Conservation (phyloP, 2,113 vertebrate species). For the Carassius auratus region DNA sequence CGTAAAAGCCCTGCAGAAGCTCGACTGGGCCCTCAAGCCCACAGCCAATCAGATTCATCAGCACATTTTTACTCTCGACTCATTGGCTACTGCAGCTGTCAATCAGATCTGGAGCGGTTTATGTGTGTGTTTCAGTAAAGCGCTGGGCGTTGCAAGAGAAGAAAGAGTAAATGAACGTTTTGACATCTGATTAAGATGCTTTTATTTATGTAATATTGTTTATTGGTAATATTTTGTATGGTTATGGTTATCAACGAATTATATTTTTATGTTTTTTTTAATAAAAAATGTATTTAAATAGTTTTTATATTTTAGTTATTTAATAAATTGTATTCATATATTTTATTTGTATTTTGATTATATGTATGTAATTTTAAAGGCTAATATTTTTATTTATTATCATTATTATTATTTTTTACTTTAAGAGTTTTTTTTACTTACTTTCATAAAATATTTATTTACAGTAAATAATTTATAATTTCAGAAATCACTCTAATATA, state of each 20-base stretch:
- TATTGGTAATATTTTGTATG: not conserved
- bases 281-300: not conserved
- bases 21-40: constrained; percentile 49
- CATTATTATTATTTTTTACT: no score
- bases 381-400: no score
- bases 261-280: not conserved
- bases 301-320: not conserved
- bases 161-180: not conserved
- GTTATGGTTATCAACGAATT: not conserved
- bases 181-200: not conserved
- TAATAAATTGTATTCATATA: not conserved
- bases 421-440: no score
- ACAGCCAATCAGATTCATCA: constrained; percentile 44
- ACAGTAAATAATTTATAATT: no score
- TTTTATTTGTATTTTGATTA: not conserved
- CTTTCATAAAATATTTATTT: no score
- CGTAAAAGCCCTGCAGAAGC: constrained; percentile 51
- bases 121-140: constrained; percentile 50
- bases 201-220: not conserved
- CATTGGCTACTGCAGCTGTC: not conserved
- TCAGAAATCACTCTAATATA: no score
- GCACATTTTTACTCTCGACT: constrained; percentile 65
- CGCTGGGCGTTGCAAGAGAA: not conserved
- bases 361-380: no score
- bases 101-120: constrained; percentile 43